A percentile compares a stretch with the other conserved stretches of the same genome.
Conservation (phyloP, 2,797 vertebrate genomes). For the Apogon talboti region DNA sequence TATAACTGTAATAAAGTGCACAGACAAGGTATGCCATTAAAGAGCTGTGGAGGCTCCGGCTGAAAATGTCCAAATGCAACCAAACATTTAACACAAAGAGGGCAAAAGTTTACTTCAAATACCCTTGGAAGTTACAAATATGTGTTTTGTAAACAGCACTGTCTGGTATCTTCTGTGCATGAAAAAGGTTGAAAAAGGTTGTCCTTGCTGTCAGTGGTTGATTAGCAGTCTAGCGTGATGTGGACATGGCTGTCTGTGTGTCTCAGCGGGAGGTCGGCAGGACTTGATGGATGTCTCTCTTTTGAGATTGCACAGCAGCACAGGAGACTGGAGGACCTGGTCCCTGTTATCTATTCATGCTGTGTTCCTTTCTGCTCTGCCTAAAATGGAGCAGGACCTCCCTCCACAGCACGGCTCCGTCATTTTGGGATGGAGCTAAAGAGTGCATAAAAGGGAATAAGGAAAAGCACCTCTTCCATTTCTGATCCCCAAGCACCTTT, state of each 20-base stretch:
- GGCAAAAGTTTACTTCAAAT: constrained; percentile 52
- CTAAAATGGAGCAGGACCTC: constrained; percentile 69
- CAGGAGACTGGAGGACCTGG: constrained; percentile 43
- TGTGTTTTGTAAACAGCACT: constrained; percentile 49
- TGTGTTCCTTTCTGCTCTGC: constrained; percentile 60
- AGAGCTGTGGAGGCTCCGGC: constrained; percentile 10
- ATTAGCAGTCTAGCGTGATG: constrained; percentile 64
- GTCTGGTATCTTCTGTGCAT: constrained; percentile 21
- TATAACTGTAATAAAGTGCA: constrained; percentile 58
- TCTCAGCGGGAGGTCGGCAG: constrained; percentile 61
- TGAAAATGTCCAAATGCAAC: constrained; percentile 40
- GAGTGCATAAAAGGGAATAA: constrained; percentile 63
- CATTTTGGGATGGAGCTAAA: constrained; percentile 45
- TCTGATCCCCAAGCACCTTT: constrained; percentile 68
- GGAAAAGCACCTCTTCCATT: constrained; percentile 57
- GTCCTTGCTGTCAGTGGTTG: constrained; percentile 69
- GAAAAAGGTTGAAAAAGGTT: constrained; percentile 43
- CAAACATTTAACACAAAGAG: constrained; percentile 18
- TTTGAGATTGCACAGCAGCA: constrained; percentile 55
- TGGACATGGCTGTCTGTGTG: constrained; percentile 64
- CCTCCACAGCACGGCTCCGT: constrained; percentile 65
- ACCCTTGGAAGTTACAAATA: constrained; percentile 59
- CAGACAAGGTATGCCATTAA: constrained; percentile 31
- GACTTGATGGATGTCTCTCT: constrained; percentile 74
- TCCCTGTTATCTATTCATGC: constrained; percentile 69